These are phyloP conservation scores for Tolypeutes matacus DNA, from an alignment of 2,797 vertebrate genomes.

Conservation along the genomic window DNA sequence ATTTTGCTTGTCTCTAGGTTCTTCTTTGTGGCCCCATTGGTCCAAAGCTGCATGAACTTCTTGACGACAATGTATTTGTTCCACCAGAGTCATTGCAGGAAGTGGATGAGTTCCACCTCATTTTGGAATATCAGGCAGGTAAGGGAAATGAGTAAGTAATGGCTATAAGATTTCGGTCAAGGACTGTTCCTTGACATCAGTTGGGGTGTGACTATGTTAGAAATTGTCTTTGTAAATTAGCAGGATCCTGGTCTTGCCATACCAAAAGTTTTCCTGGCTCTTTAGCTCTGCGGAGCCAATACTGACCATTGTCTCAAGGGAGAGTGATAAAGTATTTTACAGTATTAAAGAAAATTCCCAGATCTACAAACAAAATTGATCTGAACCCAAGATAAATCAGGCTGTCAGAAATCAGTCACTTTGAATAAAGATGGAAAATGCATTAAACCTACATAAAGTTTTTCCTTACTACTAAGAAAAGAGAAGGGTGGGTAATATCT, in stretches of 20 bases:
- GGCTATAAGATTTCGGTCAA: neutral
- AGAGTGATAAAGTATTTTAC: neutral
- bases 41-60: slow-evolving; percentile 96
- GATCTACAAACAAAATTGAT: neutral
- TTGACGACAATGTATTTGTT: slow-evolving; percentile 95
- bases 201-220: neutral
- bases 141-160: slow-evolving; percentile 55
- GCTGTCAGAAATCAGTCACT: neutral
- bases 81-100: slow-evolving; percentile 97
- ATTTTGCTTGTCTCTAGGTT: slow-evolving; percentile 88
- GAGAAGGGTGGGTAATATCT: slow-evolving; percentile 6
- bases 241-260: neutral
- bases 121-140: slow-evolving; percentile 98
- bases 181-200: neutral
- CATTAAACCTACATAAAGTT: neutral
- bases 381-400: neutral
- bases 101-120: slow-evolving; percentile 96
- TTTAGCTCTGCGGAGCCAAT: neutral
- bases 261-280: neutral
- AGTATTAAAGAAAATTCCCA: neutral
- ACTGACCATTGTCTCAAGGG: neutral
- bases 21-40: slow-evolving; percentile 97
- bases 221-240: neutral
- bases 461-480: slow-evolving; percentile 15
- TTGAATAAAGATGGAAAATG: slow-evolving; percentile 27